A percentile compares a stretch with the other conserved stretches of the same genome.
These are phyloP conservation scores for Agrotis clavis DNA, from an alignment of 2,888 invertebrate species.

Conservation along the genomic window DNA sequence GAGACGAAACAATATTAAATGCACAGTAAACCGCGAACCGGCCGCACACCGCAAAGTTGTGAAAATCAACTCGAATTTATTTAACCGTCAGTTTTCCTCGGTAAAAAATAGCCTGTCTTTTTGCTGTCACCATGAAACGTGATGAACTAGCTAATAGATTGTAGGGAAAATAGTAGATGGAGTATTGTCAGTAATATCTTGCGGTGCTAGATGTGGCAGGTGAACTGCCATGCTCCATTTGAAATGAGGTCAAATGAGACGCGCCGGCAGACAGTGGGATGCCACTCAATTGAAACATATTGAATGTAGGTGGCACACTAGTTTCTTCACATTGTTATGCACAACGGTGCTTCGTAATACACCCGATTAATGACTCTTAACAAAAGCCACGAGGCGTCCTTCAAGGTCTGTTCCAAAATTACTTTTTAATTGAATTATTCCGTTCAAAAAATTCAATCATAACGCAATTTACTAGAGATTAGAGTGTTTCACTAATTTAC, in stretches of 20 bases:
- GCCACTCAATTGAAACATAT: slow-evolving; percentile 82
- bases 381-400: slow-evolving; percentile 34
- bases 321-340: slow-evolving; percentile 68
- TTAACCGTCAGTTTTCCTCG: slow-evolving; percentile 5
- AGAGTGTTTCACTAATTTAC: slow-evolving; percentile 16
- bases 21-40: slow-evolving; percentile 16
- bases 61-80: slow-evolving; percentile 41
- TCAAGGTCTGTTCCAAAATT: slow-evolving; percentile 43
- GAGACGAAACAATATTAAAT: slow-evolving; percentile 38
- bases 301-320: slow-evolving; percentile 76
- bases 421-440: slow-evolving; percentile 38
- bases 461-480: slow-evolving; percentile 30
- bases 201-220: slow-evolving; percentile 67
- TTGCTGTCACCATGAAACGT: slow-evolving; percentile 19
- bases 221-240: slow-evolving; percentile 74
- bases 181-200: slow-evolving; percentile 46
- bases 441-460: slow-evolving; percentile 28
- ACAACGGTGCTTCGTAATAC: slow-evolving; percentile 59
- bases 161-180: slow-evolving; percentile 19
- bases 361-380: slow-evolving; percentile 58
- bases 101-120: slow-evolving; percentile 20
- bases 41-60: slow-evolving; percentile 24
- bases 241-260: slow-evolving; percentile 82
- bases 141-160: slow-evolving; percentile 21
- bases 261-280: slow-evolving; percentile 74